Evolutionary conservation across 2,797 vertebrate genomes (phyloP).

Genomic region (Neosilurus hyrtlii): DNA sequence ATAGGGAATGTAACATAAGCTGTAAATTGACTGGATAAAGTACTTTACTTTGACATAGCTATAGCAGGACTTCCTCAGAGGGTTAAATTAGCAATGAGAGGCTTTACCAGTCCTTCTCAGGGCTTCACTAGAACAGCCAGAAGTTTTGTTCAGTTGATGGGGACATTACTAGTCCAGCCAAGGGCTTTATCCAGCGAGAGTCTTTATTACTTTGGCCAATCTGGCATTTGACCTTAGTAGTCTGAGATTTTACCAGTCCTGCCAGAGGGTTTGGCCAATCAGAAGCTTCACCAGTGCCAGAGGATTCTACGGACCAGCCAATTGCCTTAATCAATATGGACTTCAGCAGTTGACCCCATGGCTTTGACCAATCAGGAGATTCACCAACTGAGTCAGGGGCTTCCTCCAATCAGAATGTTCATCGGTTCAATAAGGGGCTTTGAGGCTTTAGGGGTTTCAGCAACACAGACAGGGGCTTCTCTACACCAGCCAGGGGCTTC

Average conservation of each 20-base stretch:
- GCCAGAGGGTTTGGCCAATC: not conserved
- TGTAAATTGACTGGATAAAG: not conserved
- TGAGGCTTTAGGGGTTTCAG: not conserved
- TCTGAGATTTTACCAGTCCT: not conserved
- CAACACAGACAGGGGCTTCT: not conserved
- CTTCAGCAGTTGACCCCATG: not conserved
- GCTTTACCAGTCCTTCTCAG: not conserved
- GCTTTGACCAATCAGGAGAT: not conserved
- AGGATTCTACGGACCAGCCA: not conserved
- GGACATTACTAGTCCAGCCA: too few species aligned
- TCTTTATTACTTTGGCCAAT: too few species aligned
- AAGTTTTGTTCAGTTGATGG: not conserved
- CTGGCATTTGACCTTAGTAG: not conserved
- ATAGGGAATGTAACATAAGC: not conserved
- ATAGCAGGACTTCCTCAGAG: not conserved
- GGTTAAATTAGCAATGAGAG: not conserved
- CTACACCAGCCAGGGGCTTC: too few species aligned
- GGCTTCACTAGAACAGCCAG: not conserved
- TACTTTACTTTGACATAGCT: not conserved
- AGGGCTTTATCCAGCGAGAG: too few species aligned
- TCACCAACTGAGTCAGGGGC: not conserved
- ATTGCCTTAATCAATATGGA: not conserved
- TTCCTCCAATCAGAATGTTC: not conserved
- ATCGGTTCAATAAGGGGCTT: not conserved
- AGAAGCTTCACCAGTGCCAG: not conserved